Percentiles rank a stretch among this genome's conserved stretches.
These are phyloP conservation scores for Zygogramma bicolorata DNA, from an alignment of 2,888 invertebrate genomes.

Conservation along the genomic window DNA sequence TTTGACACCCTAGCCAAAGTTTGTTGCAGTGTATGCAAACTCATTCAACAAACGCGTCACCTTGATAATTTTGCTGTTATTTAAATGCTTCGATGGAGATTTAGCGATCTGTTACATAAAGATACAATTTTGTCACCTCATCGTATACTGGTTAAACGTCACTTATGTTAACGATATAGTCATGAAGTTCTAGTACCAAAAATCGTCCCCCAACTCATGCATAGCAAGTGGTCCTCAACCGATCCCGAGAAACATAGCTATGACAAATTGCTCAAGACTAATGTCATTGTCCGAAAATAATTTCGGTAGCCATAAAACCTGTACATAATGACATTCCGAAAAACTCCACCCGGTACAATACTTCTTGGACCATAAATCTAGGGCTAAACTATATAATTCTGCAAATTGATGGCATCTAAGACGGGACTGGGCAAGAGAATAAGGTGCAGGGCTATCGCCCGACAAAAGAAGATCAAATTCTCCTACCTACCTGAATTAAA, in stretches of 20 bases:
- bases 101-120: no score
- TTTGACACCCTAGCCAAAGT: no score
- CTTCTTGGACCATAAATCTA: neutral
- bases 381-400: neutral
- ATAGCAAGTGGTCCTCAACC: neutral
- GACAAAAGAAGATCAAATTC: neutral
- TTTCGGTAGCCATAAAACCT: neutral
- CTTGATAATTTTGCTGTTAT: no score
- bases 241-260: neutral
- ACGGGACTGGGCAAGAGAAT: neutral
- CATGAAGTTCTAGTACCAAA: neutral
- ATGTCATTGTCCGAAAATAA: neutral
- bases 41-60: no score
- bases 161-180: neutral
- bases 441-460: neutral
- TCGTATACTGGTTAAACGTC: no score
- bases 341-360: neutral
- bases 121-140: no score
- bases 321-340: neutral
- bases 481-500: slow-evolving; percentile 10
- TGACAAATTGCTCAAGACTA: neutral
- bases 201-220: neutral
- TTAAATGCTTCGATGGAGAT: no score
- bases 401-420: neutral
- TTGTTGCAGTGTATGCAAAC: no score